Evolutionary conservation across 2,888 invertebrate genomes (phyloP), one percentile per base, ranked within the genome.

Genomic region (Drosophila gaucha): DNA sequence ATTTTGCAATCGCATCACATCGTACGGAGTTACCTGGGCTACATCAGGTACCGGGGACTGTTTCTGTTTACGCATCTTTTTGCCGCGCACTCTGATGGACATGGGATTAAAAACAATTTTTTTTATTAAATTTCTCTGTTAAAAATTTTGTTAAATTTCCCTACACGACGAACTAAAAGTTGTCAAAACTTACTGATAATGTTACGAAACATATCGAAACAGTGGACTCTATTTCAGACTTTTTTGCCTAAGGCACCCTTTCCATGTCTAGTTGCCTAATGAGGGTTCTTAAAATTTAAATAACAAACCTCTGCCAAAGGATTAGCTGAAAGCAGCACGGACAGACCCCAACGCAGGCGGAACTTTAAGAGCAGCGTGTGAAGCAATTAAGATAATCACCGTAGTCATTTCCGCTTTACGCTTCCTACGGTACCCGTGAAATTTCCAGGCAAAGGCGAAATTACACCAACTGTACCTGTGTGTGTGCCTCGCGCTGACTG

Each of bases 321-420:
- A 88, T 83, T 88, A 73, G 70, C 65, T 38, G 47, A 35, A 39
- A 28, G 35, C 30, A 67, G 60, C 46, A n/a, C 30, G 33, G 33
- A 47, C 52, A 54, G 28, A 8, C 24, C n/a, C 14, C 6, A 12
- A 5, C 58, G n/a, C n/a, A 16, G 58, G 22, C 12, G 2, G 16
- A 20, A 4, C 38, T 38, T 20, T 20, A 26, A 20, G 38, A 47
- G 64, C 26, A 63, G 60, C 70, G 82, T 80, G 86, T 82, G 78
- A 80, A 86, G 68, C 80, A 88, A 88, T 84, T 88, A 88, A 86
- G 86, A 88, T 84, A 84, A 84, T 88, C 88, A 73, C 78, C 70
- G 64, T 71, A 74, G 83, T 83, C 86, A 77, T 84, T 84, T 88
- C 84, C 86, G 84, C 72, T 79, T 86, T 47, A 70, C 83, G 74